Evolutionary conservation across 2,797 vertebrate genomes (phyloP).

Genomic region (Anguilla obscura): DNA sequence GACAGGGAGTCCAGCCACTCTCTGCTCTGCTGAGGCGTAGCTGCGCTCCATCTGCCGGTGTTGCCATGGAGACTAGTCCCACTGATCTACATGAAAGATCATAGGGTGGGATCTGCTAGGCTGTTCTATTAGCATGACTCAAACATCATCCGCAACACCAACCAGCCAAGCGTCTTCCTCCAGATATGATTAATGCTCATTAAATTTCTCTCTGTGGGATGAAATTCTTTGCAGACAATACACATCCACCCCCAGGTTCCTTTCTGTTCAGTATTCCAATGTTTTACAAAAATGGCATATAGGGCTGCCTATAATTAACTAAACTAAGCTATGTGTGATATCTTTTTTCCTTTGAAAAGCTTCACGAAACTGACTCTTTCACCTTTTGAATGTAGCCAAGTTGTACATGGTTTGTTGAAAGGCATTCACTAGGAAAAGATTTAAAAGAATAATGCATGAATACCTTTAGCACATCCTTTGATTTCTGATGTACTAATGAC

Average conservation of each 20-base stretch:
- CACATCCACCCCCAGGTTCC: conserved; percentile 21
- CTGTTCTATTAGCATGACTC: conserved; percentile 57
- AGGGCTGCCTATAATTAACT: conserved; percentile 7
- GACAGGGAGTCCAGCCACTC: conserved; percentile 52
- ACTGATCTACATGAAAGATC: conserved; percentile 60
- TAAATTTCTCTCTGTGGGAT: conserved; percentile 23
- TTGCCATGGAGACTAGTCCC: conserved; percentile 61
- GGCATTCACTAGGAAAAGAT: neutral
- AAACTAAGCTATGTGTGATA: neutral
- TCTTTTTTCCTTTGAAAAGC: neutral
- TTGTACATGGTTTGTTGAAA: neutral
- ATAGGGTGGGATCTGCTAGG: conserved; percentile 55
- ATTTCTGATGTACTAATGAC: neutral
- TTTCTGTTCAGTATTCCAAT: conserved; percentile 13
- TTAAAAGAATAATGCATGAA: neutral
- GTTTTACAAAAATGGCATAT: conserved; percentile 5
- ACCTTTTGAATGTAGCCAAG: neutral
- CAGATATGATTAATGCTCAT: conserved; percentile 31
- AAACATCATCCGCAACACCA: conserved; percentile 50
- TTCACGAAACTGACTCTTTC: neutral
- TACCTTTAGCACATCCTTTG: neutral
- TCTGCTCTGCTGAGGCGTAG: conserved; percentile 53
- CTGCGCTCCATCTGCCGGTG: conserved; percentile 57
- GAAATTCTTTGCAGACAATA: conserved; percentile 28
- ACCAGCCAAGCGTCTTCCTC: conserved; percentile 36